Conservation (phyloP, 1,140 invertebrate genomes). For the Cydia amplana region DNA sequence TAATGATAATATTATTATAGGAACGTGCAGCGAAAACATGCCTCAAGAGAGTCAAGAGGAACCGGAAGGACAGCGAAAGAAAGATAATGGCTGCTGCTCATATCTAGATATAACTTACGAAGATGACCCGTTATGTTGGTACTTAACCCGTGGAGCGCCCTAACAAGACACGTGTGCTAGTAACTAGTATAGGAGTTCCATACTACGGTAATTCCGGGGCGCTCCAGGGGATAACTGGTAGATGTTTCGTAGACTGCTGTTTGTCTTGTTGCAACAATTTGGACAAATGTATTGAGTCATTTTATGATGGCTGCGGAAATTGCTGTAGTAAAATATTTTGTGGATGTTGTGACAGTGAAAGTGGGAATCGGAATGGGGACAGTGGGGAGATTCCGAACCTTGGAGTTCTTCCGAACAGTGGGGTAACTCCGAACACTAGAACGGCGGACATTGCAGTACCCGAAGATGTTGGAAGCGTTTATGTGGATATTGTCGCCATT, state of each 20-base stretch:
- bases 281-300: neutral
- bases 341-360: neutral
- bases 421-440: neutral
- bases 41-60: neutral
- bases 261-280: neutral
- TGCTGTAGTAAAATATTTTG: neutral
- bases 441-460: too few relatives aligned
- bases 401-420: neutral
- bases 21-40: neutral
- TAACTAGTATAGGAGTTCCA: too few relatives aligned
- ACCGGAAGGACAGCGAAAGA: neutral
- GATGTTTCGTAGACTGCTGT: neutral
- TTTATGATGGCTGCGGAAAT: neutral
- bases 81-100: neutral
- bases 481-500: neutral
- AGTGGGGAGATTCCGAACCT: neutral
- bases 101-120: neutral
- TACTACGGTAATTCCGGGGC: too few relatives aligned
- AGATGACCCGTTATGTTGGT: neutral
- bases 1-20: neutral
- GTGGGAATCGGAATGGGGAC: neutral
- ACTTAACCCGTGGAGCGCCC: too few relatives aligned
- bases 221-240: too few relatives aligned
- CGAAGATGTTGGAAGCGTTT: neutral
- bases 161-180: too few relatives aligned